A percentile compares a stretch with the other conserved stretches of the same genome.
These are phyloP conservation scores for Sitta carolinensis DNA, from an alignment of 2,797 vertebrate species.

Conservation along the genomic window DNA sequence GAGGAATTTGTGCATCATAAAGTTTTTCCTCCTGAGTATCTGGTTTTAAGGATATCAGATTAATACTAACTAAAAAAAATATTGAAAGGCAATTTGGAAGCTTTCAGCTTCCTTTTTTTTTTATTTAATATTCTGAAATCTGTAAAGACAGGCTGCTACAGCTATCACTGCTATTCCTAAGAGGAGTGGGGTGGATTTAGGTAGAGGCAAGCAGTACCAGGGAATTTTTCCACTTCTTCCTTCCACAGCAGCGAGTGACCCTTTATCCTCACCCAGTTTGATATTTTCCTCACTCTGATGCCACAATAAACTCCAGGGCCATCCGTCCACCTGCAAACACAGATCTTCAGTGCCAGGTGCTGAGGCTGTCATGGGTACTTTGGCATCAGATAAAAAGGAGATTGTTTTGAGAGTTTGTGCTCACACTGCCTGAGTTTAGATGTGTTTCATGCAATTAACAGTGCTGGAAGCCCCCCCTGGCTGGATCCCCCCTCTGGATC, in stretches of 20 bases:
- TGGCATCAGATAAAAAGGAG: background rate
- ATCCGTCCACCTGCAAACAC: background rate
- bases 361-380: background rate
- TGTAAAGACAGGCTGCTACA: background rate
- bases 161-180: background rate
- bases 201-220: background rate
- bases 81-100: background rate
- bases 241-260: fast-evolving
- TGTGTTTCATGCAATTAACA: background rate
- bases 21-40: background rate
- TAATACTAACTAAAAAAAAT: fast-evolving
- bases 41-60: background rate
- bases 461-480: background rate
- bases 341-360: background rate
- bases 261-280: background rate
- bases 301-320: background rate
- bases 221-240: background rate
- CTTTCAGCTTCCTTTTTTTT: background rate
- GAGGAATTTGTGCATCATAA: background rate
- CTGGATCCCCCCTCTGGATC: background rate
- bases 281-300: background rate
- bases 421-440: background rate
- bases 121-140: background rate
- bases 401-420: background rate
- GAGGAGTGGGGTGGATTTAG: background rate